phyloP scores from a whole-genome alignment of 1,140 invertebrate genomes.

The Triops longicaudatus region DNA sequence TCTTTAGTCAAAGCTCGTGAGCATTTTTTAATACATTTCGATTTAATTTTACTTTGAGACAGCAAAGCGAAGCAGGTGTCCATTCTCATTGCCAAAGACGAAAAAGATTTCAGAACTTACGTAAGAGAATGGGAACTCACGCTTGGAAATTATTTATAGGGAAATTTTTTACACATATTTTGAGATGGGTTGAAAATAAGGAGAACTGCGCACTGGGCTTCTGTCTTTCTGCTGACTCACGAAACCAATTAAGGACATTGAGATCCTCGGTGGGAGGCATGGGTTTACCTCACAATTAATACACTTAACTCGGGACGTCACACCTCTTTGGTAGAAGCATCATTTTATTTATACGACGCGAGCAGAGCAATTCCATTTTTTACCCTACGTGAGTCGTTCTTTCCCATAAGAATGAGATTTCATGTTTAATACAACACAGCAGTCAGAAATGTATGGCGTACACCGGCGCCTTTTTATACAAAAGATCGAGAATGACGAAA shows the following conservation, averaged over 20 bases:
- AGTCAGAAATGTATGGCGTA: too few species aligned
- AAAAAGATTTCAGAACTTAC: background rate
- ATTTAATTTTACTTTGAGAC: background rate
- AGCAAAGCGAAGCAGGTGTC: background rate
- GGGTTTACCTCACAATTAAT: constrained; percentile 15
- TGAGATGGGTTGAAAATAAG: background rate
- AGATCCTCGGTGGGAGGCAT: constrained; percentile 6
- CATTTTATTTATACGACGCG: background rate
- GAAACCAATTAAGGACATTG: constrained; percentile 15
- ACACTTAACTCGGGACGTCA: constrained; percentile 1
- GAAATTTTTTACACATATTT: background rate
- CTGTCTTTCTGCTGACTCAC: constrained; percentile 2
- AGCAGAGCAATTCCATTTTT: background rate
- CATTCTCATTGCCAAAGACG: background rate
- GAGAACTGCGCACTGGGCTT: background rate
- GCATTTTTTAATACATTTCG: background rate
- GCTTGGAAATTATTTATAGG: background rate
- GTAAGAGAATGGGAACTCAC: background rate
- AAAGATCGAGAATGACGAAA: too few species aligned
- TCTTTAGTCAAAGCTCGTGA: background rate
- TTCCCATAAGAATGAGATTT: background rate
- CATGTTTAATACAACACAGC: too few species aligned
- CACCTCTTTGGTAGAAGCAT: background rate
- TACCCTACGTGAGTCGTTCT: background rate
- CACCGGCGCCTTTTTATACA: too few species aligned